Evolutionary conservation across 2,113 vertebrate genomes (phyloP).

Genomic region (Brachypodius melanocephalos): DNA sequence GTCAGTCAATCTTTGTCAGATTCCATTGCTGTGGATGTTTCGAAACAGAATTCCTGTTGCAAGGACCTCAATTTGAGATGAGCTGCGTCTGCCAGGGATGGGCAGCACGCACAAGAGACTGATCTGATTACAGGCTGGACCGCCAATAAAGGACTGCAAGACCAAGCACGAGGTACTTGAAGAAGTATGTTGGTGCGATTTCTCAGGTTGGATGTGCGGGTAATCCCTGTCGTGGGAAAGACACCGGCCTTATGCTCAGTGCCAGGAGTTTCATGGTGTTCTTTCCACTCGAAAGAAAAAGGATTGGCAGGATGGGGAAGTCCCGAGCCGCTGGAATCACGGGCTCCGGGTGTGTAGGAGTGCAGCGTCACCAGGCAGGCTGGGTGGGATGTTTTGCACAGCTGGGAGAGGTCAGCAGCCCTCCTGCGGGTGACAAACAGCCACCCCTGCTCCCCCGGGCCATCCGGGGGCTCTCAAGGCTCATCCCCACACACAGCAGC

Average conservation of each 20-base stretch:
- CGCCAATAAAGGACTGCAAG: background rate
- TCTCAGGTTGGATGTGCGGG: background rate
- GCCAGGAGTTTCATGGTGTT: background rate
- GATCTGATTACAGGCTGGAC: background rate
- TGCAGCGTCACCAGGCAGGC: background rate
- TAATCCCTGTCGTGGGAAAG: background rate
- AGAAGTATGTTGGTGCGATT: background rate
- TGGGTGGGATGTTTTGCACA: background rate
- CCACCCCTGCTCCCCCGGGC: rapidly evolving
- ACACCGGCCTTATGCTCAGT: background rate
- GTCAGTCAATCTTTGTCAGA: background rate
- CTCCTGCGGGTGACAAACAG: background rate
- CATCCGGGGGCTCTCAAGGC: background rate
- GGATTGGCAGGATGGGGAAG: background rate
- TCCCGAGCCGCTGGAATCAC: background rate
- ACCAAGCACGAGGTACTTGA: background rate
- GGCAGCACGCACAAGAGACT: background rate
- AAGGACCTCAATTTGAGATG: background rate
- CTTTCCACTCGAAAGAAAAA: background rate
- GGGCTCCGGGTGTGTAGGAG: background rate
- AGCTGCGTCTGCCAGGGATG: background rate
- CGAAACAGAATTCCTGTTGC: background rate
- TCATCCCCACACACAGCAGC: background rate
- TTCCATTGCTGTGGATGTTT: background rate
- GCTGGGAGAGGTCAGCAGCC: background rate